Evolutionary conservation across 2,888 invertebrate species (phyloP).

Genomic region (Megastigmus dorsalis): DNA sequence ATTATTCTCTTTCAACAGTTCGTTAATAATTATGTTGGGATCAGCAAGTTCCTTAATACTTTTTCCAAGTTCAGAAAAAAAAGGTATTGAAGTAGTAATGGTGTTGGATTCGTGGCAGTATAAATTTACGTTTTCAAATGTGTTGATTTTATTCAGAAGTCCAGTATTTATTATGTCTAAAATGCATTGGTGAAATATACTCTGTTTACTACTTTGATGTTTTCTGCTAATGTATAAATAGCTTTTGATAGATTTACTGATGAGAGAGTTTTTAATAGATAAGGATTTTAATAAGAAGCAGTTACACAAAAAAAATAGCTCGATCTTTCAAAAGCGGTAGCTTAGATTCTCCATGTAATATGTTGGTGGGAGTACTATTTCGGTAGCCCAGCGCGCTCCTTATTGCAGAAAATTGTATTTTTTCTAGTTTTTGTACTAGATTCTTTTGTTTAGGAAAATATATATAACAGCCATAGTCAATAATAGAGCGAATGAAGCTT

Average conservation of each 20-base stretch:
- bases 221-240: not conserved
- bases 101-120: too few relatives aligned
- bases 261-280: not conserved
- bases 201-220: not conserved
- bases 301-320: not conserved
- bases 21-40: not conserved
- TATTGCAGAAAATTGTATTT: not conserved
- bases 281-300: not conserved
- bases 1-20: not conserved
- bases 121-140: not conserved
- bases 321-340: not conserved
- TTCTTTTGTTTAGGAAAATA: not conserved
- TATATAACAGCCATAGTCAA: conserved; percentile 17
- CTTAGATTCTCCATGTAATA: not conserved
- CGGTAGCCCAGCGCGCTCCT: not conserved
- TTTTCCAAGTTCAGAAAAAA: not conserved
- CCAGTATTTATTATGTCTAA: not conserved
- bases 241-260: not conserved
- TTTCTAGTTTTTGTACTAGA: not conserved
- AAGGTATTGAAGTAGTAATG: too few relatives aligned
- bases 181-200: too few relatives aligned
- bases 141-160: not conserved
- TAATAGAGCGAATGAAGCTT: conserved; percentile 1
- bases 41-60: not conserved
- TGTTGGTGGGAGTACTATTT: not conserved